A percentile compares a stretch with the other conserved stretches of the same genome.
These are phyloP conservation scores for Nansenia antarctica DNA, from an alignment of 2,113 vertebrate species.

Conservation along the genomic window DNA sequence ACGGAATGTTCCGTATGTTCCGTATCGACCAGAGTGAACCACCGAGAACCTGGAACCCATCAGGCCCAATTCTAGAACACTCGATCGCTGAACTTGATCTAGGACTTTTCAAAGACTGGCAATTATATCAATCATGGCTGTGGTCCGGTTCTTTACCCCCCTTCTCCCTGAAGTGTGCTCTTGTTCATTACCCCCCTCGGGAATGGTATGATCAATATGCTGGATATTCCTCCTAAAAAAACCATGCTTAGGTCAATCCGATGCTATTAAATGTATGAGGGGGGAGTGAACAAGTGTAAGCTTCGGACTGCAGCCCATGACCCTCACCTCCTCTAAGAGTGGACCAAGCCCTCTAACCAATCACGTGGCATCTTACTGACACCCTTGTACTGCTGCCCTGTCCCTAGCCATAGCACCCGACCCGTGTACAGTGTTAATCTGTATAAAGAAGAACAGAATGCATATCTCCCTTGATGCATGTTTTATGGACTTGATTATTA, in stretches of 20 bases:
- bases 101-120: slow-evolving; percentile 24
- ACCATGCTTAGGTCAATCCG: too few species aligned
- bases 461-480: slow-evolving; percentile 61
- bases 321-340: slow-evolving; percentile 14
- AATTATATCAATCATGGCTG: slow-evolving; percentile 7
- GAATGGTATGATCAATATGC: too few species aligned
- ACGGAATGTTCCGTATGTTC: slow-evolving; percentile 40
- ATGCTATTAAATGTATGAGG: too few species aligned
- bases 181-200: too few species aligned
- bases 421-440: slow-evolving; percentile 66
- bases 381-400: not conserved
- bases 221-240: too few species aligned
- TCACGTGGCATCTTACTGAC: not conserved
- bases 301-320: too few species aligned
- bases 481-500: slow-evolving; percentile 67
- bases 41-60: slow-evolving; percentile 35
- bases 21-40: slow-evolving; percentile 42
- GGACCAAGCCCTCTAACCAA: slow-evolving; percentile 47
- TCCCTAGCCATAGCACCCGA: slow-evolving; percentile 25
- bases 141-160: too few species aligned
- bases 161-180: too few species aligned
- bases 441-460: slow-evolving; percentile 62
- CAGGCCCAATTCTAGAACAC: slow-evolving; percentile 1
- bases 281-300: too few species aligned
- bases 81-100: slow-evolving; percentile 27